A percentile compares a stretch with the other conserved stretches of the same genome.
Evolutionary conservation across 30 jellyfish, hydroid and myxozoan genomes (phyloP).

Genomic region (Clytia hemisphaerica): DNA sequence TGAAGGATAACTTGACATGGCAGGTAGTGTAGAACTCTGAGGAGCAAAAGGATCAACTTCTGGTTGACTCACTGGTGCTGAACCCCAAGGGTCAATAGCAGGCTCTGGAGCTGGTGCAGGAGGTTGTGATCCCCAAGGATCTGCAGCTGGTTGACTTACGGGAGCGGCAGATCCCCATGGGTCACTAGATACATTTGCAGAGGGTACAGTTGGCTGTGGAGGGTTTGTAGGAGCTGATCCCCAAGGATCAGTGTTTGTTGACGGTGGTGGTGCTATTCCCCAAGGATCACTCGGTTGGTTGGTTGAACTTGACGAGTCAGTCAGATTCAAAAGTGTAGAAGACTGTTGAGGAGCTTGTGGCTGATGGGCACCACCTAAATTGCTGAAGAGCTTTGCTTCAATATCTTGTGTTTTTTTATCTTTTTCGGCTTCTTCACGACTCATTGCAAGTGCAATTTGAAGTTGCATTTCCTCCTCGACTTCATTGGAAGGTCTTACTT

Average conservation of each 20-base stretch:
- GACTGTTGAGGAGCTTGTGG: constrained; percentile 18
- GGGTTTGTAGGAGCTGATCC: constrained; percentile 15
- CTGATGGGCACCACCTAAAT: constrained; percentile 40
- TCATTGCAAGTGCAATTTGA: constrained; percentile 95
- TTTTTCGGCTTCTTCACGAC: constrained; percentile 93
- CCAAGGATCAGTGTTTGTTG: constrained; percentile 54
- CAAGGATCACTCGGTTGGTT: constrained; percentile 35
- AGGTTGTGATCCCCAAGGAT: constrained; percentile 7
- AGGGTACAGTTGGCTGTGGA: constrained; percentile 50
- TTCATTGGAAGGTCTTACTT: constrained; percentile 96
- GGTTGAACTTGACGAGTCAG: constrained; percentile 80
- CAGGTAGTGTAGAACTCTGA: constrained; percentile 14
- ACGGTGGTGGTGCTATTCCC: constrained; percentile 19
- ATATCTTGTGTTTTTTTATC: constrained; percentile 39
- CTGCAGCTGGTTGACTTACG: not conserved
- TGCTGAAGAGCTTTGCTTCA: constrained; percentile 52
- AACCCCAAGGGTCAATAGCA: not conserved
- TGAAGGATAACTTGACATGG: constrained; percentile 3
- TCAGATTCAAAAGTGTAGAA: constrained; percentile 67
- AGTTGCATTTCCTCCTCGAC: constrained; percentile 96
- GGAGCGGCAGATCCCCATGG: constrained; percentile 14
- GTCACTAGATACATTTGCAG: not conserved
- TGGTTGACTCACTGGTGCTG: not conserved
- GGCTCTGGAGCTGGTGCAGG: constrained; percentile 4
- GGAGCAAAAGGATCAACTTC: constrained; percentile 56